Conservation (phyloP, 1,140 invertebrate genomes). For the Drosophila mauritiana region DNA sequence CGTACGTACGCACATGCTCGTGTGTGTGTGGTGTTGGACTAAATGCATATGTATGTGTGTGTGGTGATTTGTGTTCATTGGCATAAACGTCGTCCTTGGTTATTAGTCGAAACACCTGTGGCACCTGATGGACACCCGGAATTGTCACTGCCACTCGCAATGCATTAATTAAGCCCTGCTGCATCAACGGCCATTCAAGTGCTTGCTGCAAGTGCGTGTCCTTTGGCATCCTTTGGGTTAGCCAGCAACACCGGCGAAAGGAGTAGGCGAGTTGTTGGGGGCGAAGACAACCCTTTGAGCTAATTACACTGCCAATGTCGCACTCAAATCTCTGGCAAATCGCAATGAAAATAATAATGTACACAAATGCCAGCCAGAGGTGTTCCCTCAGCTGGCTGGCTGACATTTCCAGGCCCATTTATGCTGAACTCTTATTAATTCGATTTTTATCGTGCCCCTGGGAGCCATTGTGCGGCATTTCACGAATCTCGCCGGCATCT, state of each 20-base stretch:
- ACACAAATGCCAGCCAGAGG: slow-evolving; percentile 27
- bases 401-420: slow-evolving; percentile 71
- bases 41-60: neutral
- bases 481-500: slow-evolving; percentile 72
- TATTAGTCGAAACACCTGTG: slow-evolving; percentile 78
- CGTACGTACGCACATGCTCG: slow-evolving; percentile 39
- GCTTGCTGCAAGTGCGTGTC: neutral
- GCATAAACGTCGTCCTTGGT: slow-evolving; percentile 47
- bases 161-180: slow-evolving; percentile 66
- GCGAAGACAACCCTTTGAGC: slow-evolving; percentile 14
- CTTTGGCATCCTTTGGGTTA: neutral
- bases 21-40: slow-evolving; percentile 13
- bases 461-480: slow-evolving; percentile 83
- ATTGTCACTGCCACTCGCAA: slow-evolving; percentile 58
- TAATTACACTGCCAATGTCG: slow-evolving; percentile 41
- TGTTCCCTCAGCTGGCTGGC: slow-evolving; percentile 5
- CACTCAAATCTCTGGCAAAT: slow-evolving; percentile 41
- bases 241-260: too few species aligned
- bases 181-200: neutral
- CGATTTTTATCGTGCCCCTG: slow-evolving; percentile 83
- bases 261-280: too few species aligned
- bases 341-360: slow-evolving; percentile 63
- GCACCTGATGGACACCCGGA: slow-evolving; percentile 49
- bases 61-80: slow-evolving; percentile 76
- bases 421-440: slow-evolving; percentile 83